A percentile compares a stretch with the other conserved stretches of the same genome.
These are phyloP conservation scores for Erebia palarica DNA, from an alignment of 2,888 invertebrate genomes.

Conservation along the genomic window DNA sequence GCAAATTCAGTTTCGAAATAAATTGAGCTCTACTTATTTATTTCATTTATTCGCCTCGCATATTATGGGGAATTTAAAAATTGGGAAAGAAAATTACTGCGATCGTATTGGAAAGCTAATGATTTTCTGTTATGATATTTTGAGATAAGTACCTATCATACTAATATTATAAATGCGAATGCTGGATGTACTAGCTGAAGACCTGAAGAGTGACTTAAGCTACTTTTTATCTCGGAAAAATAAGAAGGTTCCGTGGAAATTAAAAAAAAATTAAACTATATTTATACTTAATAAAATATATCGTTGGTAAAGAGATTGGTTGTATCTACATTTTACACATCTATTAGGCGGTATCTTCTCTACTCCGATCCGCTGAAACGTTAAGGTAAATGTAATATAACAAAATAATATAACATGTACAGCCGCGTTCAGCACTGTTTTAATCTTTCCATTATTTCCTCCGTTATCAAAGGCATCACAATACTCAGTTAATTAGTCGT, in stretches of 20 bases:
- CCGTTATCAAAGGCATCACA: slow-evolving; percentile 64
- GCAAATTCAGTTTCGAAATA: slow-evolving; percentile 71
- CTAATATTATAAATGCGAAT: no score
- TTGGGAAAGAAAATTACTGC: slow-evolving; percentile 17
- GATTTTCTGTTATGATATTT: background rate
- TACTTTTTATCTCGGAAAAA: no score
- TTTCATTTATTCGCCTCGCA: slow-evolving; percentile 42
- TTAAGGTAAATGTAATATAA: no score
- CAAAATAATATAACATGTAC: background rate
- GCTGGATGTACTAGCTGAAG: no score
- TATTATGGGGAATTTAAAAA: slow-evolving; percentile 24
- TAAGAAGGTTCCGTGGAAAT: no score
- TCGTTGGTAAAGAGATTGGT: no score
- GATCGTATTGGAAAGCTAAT: slow-evolving; percentile 15
- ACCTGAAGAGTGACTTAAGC: no score
- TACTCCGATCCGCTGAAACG: no score
- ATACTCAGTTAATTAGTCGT: slow-evolving; percentile 76
- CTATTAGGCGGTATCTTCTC: no score
- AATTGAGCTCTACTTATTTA: slow-evolving; percentile 58
- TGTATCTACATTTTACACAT: no score
- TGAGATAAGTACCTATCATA: background rate
- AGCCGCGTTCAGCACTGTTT: slow-evolving; percentile 20
- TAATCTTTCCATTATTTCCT: slow-evolving; percentile 64
- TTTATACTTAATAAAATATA: no score
- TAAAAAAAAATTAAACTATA: no score